A percentile compares a stretch with the other conserved stretches of the same genome.
Evolutionary conservation across 2,113 vertebrate species (phyloP).

Genomic region (Oryzias celebensis): DNA sequence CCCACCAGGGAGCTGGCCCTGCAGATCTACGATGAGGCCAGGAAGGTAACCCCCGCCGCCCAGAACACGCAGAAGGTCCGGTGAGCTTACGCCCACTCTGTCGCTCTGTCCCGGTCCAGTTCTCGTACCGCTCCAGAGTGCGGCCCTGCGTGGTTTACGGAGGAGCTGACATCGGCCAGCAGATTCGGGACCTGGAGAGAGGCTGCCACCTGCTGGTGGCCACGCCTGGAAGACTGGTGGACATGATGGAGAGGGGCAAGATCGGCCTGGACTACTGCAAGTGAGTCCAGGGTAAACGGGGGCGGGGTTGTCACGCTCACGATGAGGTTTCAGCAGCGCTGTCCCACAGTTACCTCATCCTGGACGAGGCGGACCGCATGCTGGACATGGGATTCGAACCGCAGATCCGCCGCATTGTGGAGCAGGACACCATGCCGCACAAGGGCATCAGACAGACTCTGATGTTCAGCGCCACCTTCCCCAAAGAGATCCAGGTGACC

Average conservation of each 20-base stretch:
- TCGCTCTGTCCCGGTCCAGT: conserved; percentile 78
- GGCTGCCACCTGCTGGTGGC: conserved; percentile 96
- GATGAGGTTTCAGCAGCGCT: conserved; percentile 64
- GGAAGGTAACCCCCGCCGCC: conserved; percentile 82
- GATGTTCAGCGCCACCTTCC: conserved; percentile 99
- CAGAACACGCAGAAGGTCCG: conserved; percentile 93
- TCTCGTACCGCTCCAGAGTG: conserved; percentile 93
- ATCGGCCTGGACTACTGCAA: conserved; percentile 97
- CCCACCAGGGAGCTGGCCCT: conserved; percentile 95
- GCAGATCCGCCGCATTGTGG: conserved; percentile 95
- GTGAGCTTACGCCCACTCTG: background rate
- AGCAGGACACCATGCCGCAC: conserved; percentile 96
- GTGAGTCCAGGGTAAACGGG: conserved; percentile 61
- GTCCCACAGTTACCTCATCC: conserved; percentile 85
- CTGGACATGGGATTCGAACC: conserved; percentile 99
- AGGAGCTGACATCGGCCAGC: conserved; percentile 96
- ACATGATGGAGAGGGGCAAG: conserved; percentile 99
- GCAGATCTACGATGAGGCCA: conserved; percentile 96
- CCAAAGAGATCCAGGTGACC: conserved; percentile 96
- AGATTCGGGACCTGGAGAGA: conserved; percentile 93
- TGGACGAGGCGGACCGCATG: conserved; percentile 98
- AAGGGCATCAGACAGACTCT: conserved; percentile 94
- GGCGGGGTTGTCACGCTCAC: background rate
- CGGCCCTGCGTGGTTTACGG: conserved; percentile 97
- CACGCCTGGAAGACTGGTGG: conserved; percentile 93